A percentile compares a stretch with the other conserved stretches of the same genome.
phyloP scores from a whole-genome alignment of 1,140 invertebrate species.

The Ptiloglossa arizonensis region DNA sequence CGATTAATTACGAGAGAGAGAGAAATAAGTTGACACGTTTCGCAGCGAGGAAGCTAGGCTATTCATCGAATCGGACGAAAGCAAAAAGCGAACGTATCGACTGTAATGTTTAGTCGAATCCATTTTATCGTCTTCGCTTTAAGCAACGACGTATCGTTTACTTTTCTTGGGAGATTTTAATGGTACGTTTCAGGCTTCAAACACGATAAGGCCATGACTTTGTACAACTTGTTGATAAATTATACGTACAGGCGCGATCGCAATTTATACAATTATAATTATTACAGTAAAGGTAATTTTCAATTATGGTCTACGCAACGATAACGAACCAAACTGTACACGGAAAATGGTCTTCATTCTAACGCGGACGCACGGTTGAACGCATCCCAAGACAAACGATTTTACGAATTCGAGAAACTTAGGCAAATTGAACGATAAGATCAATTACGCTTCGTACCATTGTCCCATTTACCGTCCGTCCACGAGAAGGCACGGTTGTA shows the following conservation, averaged over 20 bases:
- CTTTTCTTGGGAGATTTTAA: not conserved
- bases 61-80: not conserved
- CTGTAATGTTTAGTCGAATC: slow-evolving; percentile 10
- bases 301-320: not conserved
- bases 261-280: slow-evolving; percentile 9
- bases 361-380: too few relatives aligned
- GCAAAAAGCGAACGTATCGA: not conserved
- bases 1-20: too few relatives aligned
- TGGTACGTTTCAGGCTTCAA: not conserved
- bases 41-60: not conserved
- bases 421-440: slow-evolving; percentile 2
- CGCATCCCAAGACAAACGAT: not conserved
- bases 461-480: too few relatives aligned
- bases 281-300: slow-evolving; percentile 6
- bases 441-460: not conserved
- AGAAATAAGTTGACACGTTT: not conserved
- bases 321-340: not conserved
- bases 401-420: not conserved
- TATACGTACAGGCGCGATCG: not conserved
- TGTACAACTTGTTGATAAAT: not conserved
- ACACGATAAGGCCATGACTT: slow-evolving; percentile 1
- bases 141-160: too few relatives aligned
- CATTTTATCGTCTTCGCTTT: not conserved
- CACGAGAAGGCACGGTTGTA: too few relatives aligned
- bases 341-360: not conserved